Evolutionary conservation across 53 echinoderm and acorn worm genomes (phyloP), one percentile per base, ranked within the genome.

Genomic region (Echinometra lucunter): DNA sequence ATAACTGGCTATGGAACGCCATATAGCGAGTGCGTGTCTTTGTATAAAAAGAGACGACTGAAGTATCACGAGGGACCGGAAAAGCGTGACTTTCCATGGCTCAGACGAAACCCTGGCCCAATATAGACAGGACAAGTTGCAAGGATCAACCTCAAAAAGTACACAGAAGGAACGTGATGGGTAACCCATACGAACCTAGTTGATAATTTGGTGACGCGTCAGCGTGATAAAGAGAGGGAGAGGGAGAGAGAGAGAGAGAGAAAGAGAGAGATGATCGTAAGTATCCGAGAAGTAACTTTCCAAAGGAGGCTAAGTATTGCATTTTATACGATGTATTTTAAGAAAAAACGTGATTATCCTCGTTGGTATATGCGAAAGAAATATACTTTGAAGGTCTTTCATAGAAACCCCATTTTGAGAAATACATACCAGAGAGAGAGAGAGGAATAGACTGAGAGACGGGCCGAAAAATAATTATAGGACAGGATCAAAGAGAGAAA

Each of bases 91-190:
- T 85, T 85, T 30, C 49, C 85, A 85, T 85, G 17, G 85, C 49
- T 85, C n/a, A 85, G 85, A 9, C n/a, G 30, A 28, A 27, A n/a
- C n/a, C 23, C 85, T 85, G 45, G n/a, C 85, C 85, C 49, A 27
- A 18, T n/a, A 10, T n/a, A 10, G 85, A 85, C 49, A n/a, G 11
- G 53, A 21, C 23, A n/a, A 53, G 49, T 85, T 85, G 49, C 28
- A n/a, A 27, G 42, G 49, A 85, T 85, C 85, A 85, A 42, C 85
- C 85, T 8, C 85, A 49, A 85, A 85, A 85, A 85, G 85, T 85
- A 85, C 49, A 85, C 85, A 85, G 0, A 4, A 15, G 49, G 85
- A 85, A 85, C 47, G 85, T 85, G 85, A 47, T 44, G 49, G 30
- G 45, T 45, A 47, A 45, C 49, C n/a, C 85, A 49, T 85, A 21